Base-by-base conservation (phyloP, 2,888 invertebrate genomes). In the Tenthredo distinguenda region DNA sequence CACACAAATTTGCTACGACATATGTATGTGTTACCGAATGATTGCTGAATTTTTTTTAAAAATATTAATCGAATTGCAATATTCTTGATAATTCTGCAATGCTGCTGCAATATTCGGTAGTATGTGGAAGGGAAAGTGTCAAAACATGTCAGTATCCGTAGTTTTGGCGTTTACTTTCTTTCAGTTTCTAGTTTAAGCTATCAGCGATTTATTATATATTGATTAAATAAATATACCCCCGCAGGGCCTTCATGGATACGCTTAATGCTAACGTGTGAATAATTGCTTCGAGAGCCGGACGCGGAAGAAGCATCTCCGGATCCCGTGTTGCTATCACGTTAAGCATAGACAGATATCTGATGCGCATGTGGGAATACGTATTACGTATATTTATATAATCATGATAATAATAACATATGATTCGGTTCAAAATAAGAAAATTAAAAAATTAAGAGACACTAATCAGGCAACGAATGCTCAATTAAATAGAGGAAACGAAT, bases 261-360 rank as follows among this genome's bases (percentile, higher is more conserved):
- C 58, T 81, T 62, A 37, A 31, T 55, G 40, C 40, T 81, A 40
- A 81, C 58, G 83, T 71, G 83, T 83, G 71, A 71, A 68, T 68
- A 83, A 83, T 83, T 83, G 43, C 68, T 15, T 18, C 26, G 83
- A 68, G 68, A 83, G 71, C 83, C 83, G 68, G 83, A 83, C 71
- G 68, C 83, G 83, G 83, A 83, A 83, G 83, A 15, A 47, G 31
- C n/a, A 50, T 10, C 50, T 6, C n/a, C 40, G 62, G 40, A 81
- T 40, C 58, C 4, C 18, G 9, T 37, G 26, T 18, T 40, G 62
- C 55, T 40, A 81, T 81, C 81, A 62, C 58, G 58, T 40, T 37
- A 15, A 21, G 43, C 43, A 26, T 21, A 12, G 1, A 26, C 21
- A 62, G 2, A 10, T 62, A 62, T 26, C 10, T 26, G 10, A 62